phyloP scores from a whole-genome alignment of 2,113 vertebrate genomes.

The Odobenus rosmarus region DNA sequence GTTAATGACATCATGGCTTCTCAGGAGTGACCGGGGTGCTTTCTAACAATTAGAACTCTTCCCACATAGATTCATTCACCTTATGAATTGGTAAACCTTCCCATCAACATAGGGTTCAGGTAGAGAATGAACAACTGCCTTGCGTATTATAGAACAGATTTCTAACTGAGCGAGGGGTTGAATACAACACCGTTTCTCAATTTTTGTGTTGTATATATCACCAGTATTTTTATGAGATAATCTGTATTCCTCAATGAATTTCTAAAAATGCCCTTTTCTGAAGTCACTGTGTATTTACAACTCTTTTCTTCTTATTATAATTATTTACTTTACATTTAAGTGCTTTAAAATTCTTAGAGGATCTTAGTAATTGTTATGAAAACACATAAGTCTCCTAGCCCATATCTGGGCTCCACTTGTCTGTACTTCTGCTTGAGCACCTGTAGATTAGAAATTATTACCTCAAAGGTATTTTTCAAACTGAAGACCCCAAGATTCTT shows the following conservation, averaged over 20 bases:
- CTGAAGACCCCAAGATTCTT: background rate
- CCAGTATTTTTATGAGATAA: background rate
- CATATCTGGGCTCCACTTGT: background rate
- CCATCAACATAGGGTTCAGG: background rate
- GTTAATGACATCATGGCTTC: background rate
- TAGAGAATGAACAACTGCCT: background rate
- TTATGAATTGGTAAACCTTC: background rate
- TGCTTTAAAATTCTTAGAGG: background rate
- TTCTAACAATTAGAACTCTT: background rate
- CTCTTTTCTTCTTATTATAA: background rate
- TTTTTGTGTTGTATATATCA: background rate
- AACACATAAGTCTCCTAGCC: rapidly evolving
- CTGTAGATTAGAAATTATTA: background rate
- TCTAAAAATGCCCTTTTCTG: background rate
- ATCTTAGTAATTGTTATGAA: background rate
- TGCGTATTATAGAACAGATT: background rate
- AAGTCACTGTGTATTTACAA: background rate
- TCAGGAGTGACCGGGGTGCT: background rate
- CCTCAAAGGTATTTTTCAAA: background rate
- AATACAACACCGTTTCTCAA: background rate
- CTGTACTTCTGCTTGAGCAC: background rate
- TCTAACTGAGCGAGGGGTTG: background rate
- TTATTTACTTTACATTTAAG: background rate
- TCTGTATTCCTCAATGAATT: background rate
- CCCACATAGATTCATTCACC: background rate